These are phyloP conservation scores for Danionella cerebrum DNA, from an alignment of 2,113 vertebrate species.

Conservation along the genomic window DNA sequence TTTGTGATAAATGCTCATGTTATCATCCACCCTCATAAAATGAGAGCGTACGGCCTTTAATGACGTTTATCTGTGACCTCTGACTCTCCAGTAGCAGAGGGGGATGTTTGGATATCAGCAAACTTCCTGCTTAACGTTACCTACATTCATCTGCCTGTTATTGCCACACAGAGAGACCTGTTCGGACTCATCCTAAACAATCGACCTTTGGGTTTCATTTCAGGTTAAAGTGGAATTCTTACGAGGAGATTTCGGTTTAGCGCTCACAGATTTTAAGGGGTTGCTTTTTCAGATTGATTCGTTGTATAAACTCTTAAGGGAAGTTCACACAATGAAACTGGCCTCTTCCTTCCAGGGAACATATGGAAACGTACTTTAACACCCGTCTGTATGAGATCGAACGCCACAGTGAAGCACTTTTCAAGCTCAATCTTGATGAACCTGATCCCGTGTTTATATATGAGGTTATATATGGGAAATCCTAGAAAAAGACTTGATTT, in stretches of 20 bases:
- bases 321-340: conserved; percentile 8
- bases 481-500: too few relatives aligned
- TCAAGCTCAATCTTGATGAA: too few relatives aligned
- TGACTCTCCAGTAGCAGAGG: conserved; percentile 11
- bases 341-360: conserved; percentile 20
- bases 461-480: too few relatives aligned
- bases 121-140: conserved; percentile 51
- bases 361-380: conserved; percentile 2
- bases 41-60: neutral
- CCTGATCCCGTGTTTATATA: too few relatives aligned
- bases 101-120: conserved; percentile 28
- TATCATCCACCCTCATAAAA: neutral
- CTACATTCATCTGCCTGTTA: conserved; percentile 48
- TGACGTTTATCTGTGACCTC: conserved; percentile 3
- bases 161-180: conserved; percentile 19
- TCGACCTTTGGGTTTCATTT: too few relatives aligned
- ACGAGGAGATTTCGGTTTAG: too few relatives aligned
- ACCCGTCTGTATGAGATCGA: neutral
- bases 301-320: neutral
- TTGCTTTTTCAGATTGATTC: neutral
- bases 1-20: neutral
- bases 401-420: neutral
- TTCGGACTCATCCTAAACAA: neutral
- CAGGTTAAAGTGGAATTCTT: too few relatives aligned
- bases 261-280: neutral